Base-by-base conservation (phyloP, 1,140 invertebrate species). In the Bombus breviceps region DNA sequence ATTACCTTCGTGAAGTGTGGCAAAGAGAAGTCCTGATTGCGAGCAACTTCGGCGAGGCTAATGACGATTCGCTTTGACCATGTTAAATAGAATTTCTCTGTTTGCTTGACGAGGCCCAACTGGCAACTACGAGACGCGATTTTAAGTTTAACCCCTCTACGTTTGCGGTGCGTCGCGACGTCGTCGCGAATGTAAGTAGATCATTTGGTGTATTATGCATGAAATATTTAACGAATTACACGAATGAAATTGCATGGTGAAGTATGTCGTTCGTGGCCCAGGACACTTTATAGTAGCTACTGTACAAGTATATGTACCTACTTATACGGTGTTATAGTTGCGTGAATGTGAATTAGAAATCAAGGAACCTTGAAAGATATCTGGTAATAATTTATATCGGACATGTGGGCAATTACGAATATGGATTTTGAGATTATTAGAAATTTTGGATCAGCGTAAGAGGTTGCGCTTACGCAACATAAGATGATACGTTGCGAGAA, bases 61-160 rank as follows among this genome's bases (percentile, higher is more conserved):
- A 77, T 78, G 37, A 64, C 28, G 37, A 68, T 68, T 47, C 25
- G 74, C 74, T 76, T 59, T 37, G 32, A 57, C 74, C 47, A 6
- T 76, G 53, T 34, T 34, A 53, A 53, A 53, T 75, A 75, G 43
- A 57, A 76, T 76, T 59, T 76, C 32, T 76, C 53, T 10, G 32
- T 59, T 28, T 10, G n/a, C 32, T 76, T 39, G 34, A 76, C 18
- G 34, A 80, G 39, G 15, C 12, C 59, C 59, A n/a, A 62, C 59
- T n/a, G 59, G 1, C 13, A 62, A n/a, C 59, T 13, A 13, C 4
- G 59, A 62, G 28, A 62, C 59, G 59, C 59, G 12, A n/a, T 62
- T 62, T 62, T 62, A n/a, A 62, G 28, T n/a, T 62, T 62, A 62
- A n/a, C 28, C 59, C 28, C 28, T 22, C 13, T n/a, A 5, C 10